Evolutionary conservation across 2,797 vertebrate species (phyloP).

Genomic region (Danio albolineatus): DNA sequence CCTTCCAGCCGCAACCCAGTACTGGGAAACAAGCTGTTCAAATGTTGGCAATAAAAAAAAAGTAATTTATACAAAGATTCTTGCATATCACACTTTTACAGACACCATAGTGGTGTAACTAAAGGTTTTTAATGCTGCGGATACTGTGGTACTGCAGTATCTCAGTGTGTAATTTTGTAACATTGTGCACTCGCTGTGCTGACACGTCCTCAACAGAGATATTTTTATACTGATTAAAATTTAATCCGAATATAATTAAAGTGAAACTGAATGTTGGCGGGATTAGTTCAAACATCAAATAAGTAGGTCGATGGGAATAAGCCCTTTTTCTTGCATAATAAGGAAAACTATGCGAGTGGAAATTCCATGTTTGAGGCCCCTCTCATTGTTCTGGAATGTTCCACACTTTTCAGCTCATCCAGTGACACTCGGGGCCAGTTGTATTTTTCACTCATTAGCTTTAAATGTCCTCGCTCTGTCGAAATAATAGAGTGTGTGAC

Average conservation of each 20-base stretch:
- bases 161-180: not conserved
- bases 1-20: too few species aligned
- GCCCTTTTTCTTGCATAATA: conserved; percentile 36
- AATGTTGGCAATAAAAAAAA: too few species aligned
- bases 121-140: too few species aligned
- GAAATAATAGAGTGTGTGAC: conserved; percentile 6
- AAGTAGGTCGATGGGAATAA: conserved; percentile 23
- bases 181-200: not conserved
- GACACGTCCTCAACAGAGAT: not conserved
- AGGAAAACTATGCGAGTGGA: conserved; percentile 13
- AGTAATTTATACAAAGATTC: too few species aligned
- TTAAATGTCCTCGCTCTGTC: conserved; percentile 8
- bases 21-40: too few species aligned
- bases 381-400: conserved; percentile 19
- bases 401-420: conserved; percentile 22
- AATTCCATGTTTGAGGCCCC: conserved; percentile 15
- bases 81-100: too few species aligned
- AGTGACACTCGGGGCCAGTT: not conserved
- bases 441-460: conserved; percentile 41
- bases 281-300: conserved; percentile 1
- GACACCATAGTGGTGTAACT: too few species aligned
- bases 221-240: conserved; percentile 21
- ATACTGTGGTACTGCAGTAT: not conserved
- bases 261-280: not conserved
- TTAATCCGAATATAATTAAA: conserved; percentile 38